A percentile compares a stretch with the other conserved stretches of the same genome.
These are phyloP conservation scores for Acestrorhynchus altus DNA, from an alignment of 2,797 vertebrate species.

Conservation along the genomic window DNA sequence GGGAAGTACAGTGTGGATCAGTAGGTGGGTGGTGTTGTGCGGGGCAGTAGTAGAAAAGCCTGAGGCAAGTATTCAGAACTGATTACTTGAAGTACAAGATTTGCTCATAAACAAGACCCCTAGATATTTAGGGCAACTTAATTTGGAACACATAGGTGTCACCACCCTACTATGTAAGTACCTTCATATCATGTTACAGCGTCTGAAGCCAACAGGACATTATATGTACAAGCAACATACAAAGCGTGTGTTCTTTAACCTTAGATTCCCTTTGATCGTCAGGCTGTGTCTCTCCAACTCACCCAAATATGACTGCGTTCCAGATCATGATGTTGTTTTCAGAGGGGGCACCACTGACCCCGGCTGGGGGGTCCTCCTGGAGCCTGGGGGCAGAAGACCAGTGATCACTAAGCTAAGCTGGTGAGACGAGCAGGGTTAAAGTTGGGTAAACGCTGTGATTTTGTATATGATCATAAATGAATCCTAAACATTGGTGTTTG, in stretches of 20 bases:
- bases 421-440: neutral
- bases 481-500: too few relatives aligned
- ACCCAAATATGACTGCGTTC: slow-evolving; percentile 99
- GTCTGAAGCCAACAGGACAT: neutral
- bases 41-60: too few relatives aligned
- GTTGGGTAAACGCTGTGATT: neutral
- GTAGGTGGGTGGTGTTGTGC: too few relatives aligned
- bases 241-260: too few relatives aligned
- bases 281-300: slow-evolving; percentile 63
- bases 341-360: slow-evolving; percentile 94
- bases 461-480: neutral
- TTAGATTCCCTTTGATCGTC: too few relatives aligned
- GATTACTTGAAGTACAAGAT: neutral
- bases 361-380: slow-evolving; percentile 96
- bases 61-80: neutral
- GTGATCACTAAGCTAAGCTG: neutral
- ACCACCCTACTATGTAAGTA: slow-evolving; percentile 10
- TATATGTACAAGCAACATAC: neutral
- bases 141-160: slow-evolving; percentile 35
- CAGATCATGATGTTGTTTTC: slow-evolving; percentile 99
- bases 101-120: slow-evolving; percentile 8
- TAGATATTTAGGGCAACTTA: slow-evolving; percentile 12
- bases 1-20: too few relatives aligned
- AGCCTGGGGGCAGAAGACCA: slow-evolving; percentile 79
- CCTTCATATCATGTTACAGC: slow-evolving; percentile 18